A percentile compares a stretch with the other conserved stretches of the same genome.
phyloP scores from a whole-genome alignment of 2,888 invertebrate species.

The Eilema depressum region DNA sequence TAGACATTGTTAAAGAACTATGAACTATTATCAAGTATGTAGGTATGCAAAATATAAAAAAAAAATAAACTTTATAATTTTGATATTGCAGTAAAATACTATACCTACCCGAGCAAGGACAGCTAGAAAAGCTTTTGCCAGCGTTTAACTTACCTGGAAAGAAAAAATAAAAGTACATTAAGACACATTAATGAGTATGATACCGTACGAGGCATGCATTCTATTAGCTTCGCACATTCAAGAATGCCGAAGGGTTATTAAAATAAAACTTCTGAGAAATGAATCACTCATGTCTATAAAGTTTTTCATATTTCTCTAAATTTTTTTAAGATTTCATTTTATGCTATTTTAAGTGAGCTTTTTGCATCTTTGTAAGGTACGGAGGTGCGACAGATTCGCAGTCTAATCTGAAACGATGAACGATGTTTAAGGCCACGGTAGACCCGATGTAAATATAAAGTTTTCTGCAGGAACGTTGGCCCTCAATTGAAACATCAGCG shows the following conservation, averaged over 20 bases:
- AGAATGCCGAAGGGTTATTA: background rate
- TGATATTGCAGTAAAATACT: background rate
- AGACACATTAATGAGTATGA: background rate
- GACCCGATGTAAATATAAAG: no score
- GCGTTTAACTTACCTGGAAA: background rate
- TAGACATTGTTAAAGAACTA: slow-evolving; percentile 28
- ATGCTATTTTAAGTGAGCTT: background rate
- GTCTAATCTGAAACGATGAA: no score
- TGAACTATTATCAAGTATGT: slow-evolving; percentile 12
- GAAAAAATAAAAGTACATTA: background rate
- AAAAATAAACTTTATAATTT: background rate
- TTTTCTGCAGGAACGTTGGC: background rate
- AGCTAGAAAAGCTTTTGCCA: background rate
- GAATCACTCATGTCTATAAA: background rate
- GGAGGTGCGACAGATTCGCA: background rate
- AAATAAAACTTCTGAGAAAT: background rate
- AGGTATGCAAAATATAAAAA: background rate
- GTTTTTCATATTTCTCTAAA: background rate
- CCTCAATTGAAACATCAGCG: background rate
- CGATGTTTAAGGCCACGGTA: no score
- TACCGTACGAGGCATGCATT: background rate
- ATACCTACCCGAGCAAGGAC: background rate
- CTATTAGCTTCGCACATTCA: background rate
- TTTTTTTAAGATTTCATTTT: no score
- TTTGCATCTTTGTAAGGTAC: background rate